These are phyloP conservation scores for Staurois parvus DNA, from an alignment of 2,797 vertebrate genomes.

Conservation along the genomic window DNA sequence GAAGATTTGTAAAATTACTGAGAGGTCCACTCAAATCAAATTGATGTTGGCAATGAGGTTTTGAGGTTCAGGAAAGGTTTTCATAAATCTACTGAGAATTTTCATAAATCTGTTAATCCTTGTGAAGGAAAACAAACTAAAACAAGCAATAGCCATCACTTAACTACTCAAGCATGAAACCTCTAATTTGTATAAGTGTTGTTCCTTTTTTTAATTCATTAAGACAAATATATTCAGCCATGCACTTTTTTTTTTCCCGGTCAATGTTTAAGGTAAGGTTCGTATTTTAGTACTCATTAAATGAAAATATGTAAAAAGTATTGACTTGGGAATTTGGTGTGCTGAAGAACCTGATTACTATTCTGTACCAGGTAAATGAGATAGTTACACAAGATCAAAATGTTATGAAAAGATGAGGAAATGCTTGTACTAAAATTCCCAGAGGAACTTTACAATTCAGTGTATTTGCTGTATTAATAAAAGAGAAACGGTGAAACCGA, in stretches of 20 bases:
- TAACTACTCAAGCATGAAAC: not conserved
- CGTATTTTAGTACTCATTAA: conserved; percentile 36
- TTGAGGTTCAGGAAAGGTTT: not conserved
- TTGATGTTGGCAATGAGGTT: not conserved
- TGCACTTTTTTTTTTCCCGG: not conserved
- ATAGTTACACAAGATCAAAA: conserved; percentile 54
- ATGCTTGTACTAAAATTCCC: conserved; percentile 28
- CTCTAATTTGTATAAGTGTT: not conserved
- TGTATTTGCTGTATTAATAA: conserved; percentile 48
- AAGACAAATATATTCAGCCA: not conserved
- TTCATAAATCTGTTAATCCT: not conserved
- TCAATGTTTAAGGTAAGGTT: conserved; percentile 20
- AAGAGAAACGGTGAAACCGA: not conserved
- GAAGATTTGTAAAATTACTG: not conserved
- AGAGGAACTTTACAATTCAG: conserved; percentile 29
- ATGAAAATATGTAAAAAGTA: conserved; percentile 34
- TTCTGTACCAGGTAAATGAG: conserved; percentile 48
- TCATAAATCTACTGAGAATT: no score
- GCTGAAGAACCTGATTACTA: conserved; percentile 15
- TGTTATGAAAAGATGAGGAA: conserved; percentile 55
- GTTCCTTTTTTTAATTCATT: not conserved
- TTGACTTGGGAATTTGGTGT: conserved; percentile 31
- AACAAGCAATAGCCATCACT: not conserved
- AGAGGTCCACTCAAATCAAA: not conserved
- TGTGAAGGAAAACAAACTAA: not conserved